Evolutionary conservation across 2,797 vertebrate species (phyloP).

Genomic region (Pangasius krempfi): DNA sequence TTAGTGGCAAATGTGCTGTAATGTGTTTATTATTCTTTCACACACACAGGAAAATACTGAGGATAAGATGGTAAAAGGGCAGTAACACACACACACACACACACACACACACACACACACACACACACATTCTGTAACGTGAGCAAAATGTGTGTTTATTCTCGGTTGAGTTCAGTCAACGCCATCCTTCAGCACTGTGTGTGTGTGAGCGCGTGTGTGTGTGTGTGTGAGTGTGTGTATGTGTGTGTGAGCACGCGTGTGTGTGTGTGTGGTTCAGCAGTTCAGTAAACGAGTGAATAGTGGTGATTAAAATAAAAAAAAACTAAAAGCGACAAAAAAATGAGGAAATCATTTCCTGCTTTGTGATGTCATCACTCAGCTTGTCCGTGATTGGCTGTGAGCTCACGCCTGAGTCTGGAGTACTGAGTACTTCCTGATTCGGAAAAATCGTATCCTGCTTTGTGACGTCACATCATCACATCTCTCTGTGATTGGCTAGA

Average conservation of each 20-base stretch:
- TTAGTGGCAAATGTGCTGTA: conserved; percentile 29
- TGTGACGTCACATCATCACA: conserved; percentile 37
- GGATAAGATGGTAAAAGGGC: neutral
- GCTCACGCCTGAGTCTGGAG: conserved; percentile 17
- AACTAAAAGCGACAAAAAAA: conserved; percentile 24
- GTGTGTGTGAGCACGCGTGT: conserved; percentile 8
- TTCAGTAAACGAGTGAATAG: conserved; percentile 35
- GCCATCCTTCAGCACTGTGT: conserved; percentile 35
- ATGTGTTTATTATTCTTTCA: conserved; percentile 49
- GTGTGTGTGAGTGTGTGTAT: neutral
- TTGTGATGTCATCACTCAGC: conserved; percentile 24
- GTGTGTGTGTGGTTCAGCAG: conserved; percentile 23
- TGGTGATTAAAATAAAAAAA: conserved; percentile 40
- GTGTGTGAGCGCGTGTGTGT: neutral
- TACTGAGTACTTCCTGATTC: conserved; percentile 4
- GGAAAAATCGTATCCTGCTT: conserved; percentile 25
- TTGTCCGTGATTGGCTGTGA: conserved; percentile 23
- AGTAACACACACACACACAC: conserved; percentile 31
- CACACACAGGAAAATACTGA: conserved; percentile 12
- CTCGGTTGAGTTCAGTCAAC: conserved; percentile 22
- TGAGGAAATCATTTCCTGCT: conserved; percentile 3
- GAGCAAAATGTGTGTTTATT: conserved; percentile 23
- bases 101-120: conserved; percentile 18
- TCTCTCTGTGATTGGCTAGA: conserved; percentile 42
- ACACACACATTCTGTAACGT: conserved; percentile 4